These are phyloP conservation scores for Dynastes hyllus DNA, from an alignment of 2,888 invertebrate species.

Conservation along the genomic window DNA sequence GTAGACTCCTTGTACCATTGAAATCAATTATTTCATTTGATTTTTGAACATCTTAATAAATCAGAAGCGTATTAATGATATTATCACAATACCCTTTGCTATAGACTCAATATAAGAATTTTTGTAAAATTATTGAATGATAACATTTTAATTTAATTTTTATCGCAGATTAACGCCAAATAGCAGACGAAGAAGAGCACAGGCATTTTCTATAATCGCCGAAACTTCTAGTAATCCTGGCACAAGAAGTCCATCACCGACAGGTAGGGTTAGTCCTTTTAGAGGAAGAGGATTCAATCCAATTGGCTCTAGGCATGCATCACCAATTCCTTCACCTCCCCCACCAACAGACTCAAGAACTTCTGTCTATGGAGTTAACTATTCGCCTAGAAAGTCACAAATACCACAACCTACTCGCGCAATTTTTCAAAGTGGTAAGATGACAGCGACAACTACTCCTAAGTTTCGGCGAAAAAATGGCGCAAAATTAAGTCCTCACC, in stretches of 20 bases:
- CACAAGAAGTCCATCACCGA: constrained; percentile 66
- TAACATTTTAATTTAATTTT: constrained; percentile 26
- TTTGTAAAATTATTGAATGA: too few relatives aligned
- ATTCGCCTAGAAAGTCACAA: constrained; percentile 52
- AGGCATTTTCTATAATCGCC: constrained; percentile 69
- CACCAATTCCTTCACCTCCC: constrained; percentile 65
- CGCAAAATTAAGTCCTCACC: constrained; percentile 61
- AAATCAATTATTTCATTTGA: too few relatives aligned
- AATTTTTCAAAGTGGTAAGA: constrained; percentile 63
- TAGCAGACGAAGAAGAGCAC: constrained; percentile 65
- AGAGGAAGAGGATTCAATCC: constrained; percentile 70
- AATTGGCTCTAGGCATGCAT: constrained; percentile 67
- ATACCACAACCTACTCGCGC: constrained; percentile 56
- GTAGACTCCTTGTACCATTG: too few relatives aligned
- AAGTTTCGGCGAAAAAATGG: constrained; percentile 54
- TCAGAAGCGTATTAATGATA: too few relatives aligned
- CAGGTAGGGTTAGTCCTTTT: constrained; percentile 69
- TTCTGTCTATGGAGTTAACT: constrained; percentile 35
- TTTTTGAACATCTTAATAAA: too few relatives aligned
- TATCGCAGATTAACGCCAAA: constrained; percentile 51
- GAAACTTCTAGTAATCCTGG: constrained; percentile 64
- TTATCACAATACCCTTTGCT: too few relatives aligned
- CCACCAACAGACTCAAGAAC: constrained; percentile 51
- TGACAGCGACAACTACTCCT: constrained; percentile 57
- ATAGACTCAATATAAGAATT: too few relatives aligned